phyloP scores from a whole-genome alignment of 2,797 vertebrate species.

The Cryptoprocta ferox region DNA sequence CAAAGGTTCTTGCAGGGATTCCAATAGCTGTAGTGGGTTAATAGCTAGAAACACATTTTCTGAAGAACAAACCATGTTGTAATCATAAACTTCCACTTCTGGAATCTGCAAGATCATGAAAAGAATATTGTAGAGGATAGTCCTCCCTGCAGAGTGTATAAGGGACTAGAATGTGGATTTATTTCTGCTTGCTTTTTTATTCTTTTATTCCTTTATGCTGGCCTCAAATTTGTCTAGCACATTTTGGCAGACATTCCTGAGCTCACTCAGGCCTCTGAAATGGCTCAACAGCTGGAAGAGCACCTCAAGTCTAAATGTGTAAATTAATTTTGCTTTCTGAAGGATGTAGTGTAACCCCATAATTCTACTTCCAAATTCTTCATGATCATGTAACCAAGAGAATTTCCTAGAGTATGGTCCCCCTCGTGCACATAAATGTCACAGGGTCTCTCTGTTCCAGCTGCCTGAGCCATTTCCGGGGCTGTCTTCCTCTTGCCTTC shows the following conservation, averaged over 20 bases:
- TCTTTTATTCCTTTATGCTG: conserved; percentile 90
- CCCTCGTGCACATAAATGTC: conserved; percentile 97
- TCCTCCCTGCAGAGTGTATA: background rate
- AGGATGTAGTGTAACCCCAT: conserved; percentile 98
- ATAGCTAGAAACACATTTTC: background rate
- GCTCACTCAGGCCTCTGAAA: conserved; percentile 93
- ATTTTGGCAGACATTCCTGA: conserved; percentile 92
- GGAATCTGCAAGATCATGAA: background rate
- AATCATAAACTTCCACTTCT: background rate
- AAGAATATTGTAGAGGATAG: background rate
- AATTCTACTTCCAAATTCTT: conserved; percentile 96
- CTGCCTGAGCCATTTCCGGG: conserved; percentile 91
- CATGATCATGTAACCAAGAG: conserved; percentile 97
- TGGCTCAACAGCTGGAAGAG: conserved; percentile 90
- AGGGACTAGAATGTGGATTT: conserved; percentile 81
- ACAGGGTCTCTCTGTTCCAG: conserved; percentile 93
- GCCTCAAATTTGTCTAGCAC: conserved; percentile 94
- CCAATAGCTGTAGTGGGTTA: background rate
- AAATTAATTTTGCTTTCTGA: conserved; percentile 99
- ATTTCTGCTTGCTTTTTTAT: conserved; percentile 86
- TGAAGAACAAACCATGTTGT: background rate
- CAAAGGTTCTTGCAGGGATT: background rate
- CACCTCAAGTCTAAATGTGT: conserved; percentile 94
- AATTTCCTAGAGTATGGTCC: conserved; percentile 97
- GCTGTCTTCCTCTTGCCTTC: conserved; percentile 80